A percentile compares a stretch with the other conserved stretches of the same genome.
These are phyloP conservation scores for Hydrotaea cyrtoneurina DNA, from an alignment of 2,888 invertebrate species.

Conservation along the genomic window DNA sequence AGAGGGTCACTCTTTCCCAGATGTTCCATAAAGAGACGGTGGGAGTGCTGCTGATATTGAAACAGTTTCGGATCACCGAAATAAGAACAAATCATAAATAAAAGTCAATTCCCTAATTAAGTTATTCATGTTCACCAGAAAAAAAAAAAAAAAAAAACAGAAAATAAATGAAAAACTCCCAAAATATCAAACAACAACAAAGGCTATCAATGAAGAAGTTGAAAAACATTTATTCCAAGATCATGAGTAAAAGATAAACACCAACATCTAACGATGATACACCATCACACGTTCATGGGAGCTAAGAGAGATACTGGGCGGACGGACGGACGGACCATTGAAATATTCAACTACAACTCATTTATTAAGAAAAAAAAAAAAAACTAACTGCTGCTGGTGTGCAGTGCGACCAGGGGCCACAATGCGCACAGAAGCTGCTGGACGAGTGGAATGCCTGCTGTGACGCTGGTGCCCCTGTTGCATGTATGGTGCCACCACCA, in stretches of 20 bases:
- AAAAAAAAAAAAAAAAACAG: background rate
- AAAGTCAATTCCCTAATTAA: conserved; percentile 36
- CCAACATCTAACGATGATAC: conserved; percentile 9
- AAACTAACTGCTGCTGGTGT: background rate
- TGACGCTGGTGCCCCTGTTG: background rate
- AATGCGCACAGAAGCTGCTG: conserved; percentile 23
- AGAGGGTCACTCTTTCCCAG: background rate
- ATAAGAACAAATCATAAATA: conserved; percentile 17
- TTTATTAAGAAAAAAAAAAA: background rate
- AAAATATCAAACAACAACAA: background rate
- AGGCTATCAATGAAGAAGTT: conserved; percentile 8
- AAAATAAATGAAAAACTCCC: conserved; percentile 17
- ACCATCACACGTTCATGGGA: conserved; percentile 1
- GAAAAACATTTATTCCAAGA: conserved; percentile 20
- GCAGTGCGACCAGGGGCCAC: background rate
- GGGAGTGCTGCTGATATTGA: conserved; percentile 4
- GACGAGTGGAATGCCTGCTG: conserved; percentile 27
- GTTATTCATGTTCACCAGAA: conserved; percentile 13
- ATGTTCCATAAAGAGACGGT: background rate
- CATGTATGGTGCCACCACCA: conserved; percentile 18
- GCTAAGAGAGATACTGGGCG: background rate
- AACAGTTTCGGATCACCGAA: background rate
- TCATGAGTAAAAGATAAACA: conserved; percentile 3
- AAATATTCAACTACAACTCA: conserved; percentile 33
- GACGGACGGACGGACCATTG: background rate